Conservation (phyloP, 2,888 invertebrate genomes). For the Pristionchus fissidentatus region DNA sequence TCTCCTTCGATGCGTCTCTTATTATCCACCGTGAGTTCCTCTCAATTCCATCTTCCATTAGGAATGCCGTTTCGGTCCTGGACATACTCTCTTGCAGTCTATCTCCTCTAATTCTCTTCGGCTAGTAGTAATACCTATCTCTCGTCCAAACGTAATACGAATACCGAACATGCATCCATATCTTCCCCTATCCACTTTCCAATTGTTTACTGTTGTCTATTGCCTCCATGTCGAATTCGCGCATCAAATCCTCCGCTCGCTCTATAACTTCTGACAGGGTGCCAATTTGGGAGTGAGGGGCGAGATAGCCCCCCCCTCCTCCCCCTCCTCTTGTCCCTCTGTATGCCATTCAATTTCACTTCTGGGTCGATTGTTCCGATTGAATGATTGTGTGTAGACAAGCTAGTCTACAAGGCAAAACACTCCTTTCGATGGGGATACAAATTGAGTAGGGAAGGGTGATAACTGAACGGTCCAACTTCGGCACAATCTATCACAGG, state of each 20-base stretch:
- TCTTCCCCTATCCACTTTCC: neutral
- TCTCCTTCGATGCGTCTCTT: neutral
- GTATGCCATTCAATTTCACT: slow-evolving; percentile 6
- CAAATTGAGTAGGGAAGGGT: too few relatives aligned
- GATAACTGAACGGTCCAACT: slow-evolving; percentile 12
- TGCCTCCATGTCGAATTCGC: neutral
- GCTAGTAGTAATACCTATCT: too few relatives aligned
- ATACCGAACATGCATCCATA: too few relatives aligned
- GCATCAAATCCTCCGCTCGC: neutral
- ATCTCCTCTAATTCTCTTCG: neutral
- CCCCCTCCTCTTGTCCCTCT: neutral
- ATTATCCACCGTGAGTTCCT: neutral
- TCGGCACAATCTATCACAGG: neutral
- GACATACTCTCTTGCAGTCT: neutral
- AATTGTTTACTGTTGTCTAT: neutral
- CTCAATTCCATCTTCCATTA: too few relatives aligned
- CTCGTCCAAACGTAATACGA: too few relatives aligned
- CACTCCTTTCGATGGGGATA: neutral
- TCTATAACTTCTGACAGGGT: slow-evolving; percentile 25
- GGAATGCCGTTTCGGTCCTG: too few relatives aligned
- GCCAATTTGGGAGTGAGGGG: slow-evolving; percentile 19
- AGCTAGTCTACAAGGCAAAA: slow-evolving; percentile 23
- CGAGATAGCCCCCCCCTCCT: too few relatives aligned
- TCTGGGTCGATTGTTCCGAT: slow-evolving; percentile 38
- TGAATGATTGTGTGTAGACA: neutral